These are phyloP conservation scores for Vombatus ursinus DNA, from an alignment of 2,113 vertebrate genomes.

Conservation along the genomic window DNA sequence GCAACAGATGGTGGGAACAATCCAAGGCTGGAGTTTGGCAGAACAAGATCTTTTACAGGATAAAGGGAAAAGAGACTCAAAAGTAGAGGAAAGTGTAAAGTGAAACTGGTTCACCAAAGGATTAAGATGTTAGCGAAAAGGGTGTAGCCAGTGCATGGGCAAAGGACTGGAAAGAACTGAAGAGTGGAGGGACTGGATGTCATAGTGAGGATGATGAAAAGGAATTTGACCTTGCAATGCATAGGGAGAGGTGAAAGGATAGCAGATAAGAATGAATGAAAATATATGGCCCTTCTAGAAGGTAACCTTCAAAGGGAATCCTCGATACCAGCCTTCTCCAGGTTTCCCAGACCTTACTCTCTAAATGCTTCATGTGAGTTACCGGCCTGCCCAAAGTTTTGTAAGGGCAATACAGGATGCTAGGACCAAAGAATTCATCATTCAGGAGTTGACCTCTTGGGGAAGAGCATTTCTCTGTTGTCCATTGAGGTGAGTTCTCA, in stretches of 20 bases:
- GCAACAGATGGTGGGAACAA: neutral
- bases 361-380: neutral
- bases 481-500: neutral
- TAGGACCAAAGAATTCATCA: neutral
- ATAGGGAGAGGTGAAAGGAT: neutral
- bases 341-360: neutral
- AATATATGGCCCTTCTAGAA: neutral
- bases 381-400: neutral
- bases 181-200: neutral
- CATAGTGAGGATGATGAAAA: neutral
- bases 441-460: neutral
- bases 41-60: neutral
- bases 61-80: neutral
- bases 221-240: neutral
- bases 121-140: neutral
- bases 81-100: neutral
- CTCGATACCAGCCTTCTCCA: neutral
- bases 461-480: neutral
- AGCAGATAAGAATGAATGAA: neutral
- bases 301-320: neutral
- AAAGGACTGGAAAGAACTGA: neutral
- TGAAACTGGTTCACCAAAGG: neutral
- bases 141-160: neutral
- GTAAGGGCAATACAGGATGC: neutral
- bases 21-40: neutral